These are phyloP conservation scores for Lasioglossum baleicum DNA, from an alignment of 1,140 invertebrate species.

Conservation along the genomic window DNA sequence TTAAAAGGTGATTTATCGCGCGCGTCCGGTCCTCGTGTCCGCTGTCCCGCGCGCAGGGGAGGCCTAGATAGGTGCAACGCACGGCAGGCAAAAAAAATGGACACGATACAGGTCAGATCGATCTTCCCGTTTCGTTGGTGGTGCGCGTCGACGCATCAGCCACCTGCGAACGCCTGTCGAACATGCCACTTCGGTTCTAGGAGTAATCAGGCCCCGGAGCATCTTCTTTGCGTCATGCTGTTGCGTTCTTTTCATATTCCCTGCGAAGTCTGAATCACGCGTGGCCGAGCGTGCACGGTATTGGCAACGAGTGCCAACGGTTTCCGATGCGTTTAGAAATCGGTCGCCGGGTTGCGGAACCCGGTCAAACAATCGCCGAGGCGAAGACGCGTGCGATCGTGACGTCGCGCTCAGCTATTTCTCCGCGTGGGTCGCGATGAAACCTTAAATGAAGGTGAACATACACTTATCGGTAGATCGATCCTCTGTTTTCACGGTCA, in stretches of 20 bases:
- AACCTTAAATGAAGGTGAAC: slow-evolving; percentile 43
- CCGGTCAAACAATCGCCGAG: no score
- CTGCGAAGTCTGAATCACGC: no score
- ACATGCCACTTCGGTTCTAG: not conserved
- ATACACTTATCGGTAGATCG: slow-evolving; percentile 31
- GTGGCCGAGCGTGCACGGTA: no score
- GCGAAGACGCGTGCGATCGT: not conserved
- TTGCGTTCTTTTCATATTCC: no score
- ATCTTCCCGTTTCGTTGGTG: slow-evolving; percentile 46
- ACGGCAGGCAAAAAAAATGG: slow-evolving; percentile 35
- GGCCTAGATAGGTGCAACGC: not conserved
- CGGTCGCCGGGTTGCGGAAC: no score
- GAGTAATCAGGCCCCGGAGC: no score
- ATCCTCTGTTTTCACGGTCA: slow-evolving; percentile 39
- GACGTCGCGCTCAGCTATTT: slow-evolving; percentile 7
- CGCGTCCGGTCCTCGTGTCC: no score
- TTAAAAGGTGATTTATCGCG: no score
- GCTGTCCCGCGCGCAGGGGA: no score
- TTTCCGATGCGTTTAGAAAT: no score
- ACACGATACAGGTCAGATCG: slow-evolving; percentile 51
- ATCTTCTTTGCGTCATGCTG: no score
- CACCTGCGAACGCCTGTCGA: slow-evolving; percentile 8
- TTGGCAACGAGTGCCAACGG: no score
- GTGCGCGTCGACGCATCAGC: slow-evolving; percentile 41
- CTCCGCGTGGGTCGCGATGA: slow-evolving; percentile 21